Base-by-base conservation (phyloP, 2,797 vertebrate species). In the Poecilia velifera region DNA sequence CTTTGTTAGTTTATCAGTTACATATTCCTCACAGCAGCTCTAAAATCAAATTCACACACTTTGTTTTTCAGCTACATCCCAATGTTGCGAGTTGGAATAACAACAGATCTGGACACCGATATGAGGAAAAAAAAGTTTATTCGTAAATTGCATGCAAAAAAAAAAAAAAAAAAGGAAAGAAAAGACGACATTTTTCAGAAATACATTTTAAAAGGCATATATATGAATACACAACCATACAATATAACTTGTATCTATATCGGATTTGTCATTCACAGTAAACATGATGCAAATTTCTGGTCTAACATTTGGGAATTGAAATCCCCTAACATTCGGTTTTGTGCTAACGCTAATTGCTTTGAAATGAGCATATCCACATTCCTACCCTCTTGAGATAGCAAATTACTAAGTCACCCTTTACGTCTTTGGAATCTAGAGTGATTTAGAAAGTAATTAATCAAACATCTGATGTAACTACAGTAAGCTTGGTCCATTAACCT, bases 91-190 rank as follows among this genome's bases (percentile, higher is more conserved):
- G 43, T 53, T 16, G 55, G 9, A 89, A 90, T 28, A 82, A 90
- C n/a, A 82, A 90, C 41, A 88, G 36, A 82, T 43, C 16, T 25
- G 73, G 73, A 16, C 76, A 22, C 46, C 72, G 76, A 47, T 31
- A 76, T 86, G 51, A 88, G 86, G 81, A 73, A 80, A 75, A 82
- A 22, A 13, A n/a, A 20, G 77, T 95, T 95, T 95, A 95, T 95
- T 95, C 41, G 85, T 76, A 76, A 87, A 80, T 87, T 84, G 78
- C 93, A 94, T 92, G 91, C 93, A 90, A 75, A 51, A 93, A 89
- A 93, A 88, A 88, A 91, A 89, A 49, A 92, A 76, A 86, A 93
- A 89, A 93, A n/a, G n/a, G n/a, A n/a, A n/a, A n/a, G n/a, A 88
- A 88, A 91, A 89, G 53, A 92, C 2, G 22, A 62, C 57, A 62